Base-by-base conservation (phyloP, 2,797 vertebrate species). In the Emys orbicularis region DNA sequence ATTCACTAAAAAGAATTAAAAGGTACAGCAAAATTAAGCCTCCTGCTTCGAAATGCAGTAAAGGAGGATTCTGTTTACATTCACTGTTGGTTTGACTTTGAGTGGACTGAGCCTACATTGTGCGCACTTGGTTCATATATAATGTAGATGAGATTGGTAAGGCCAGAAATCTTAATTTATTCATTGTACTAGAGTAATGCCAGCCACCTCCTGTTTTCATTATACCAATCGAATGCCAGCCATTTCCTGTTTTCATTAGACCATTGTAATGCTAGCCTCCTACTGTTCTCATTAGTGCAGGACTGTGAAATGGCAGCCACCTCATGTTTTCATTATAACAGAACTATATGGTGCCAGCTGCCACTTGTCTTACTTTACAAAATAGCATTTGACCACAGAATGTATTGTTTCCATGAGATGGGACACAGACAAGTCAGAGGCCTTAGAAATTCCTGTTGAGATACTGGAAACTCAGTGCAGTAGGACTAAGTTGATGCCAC, bases 201-300 rank as follows among this genome's bases (percentile, higher is more conserved):
- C 97, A 98, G 82, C 97, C 97, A 98, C 98, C 98, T 98, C 98
- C 98, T 98, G 98, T 97, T 98, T 98, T 98, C 98, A 98, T 98
- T 98, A 98, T 93, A 97, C 98, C 98, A 98, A 77, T 97, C 97
- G 98, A 98, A 98, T 98, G 97, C 97, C 98, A 98, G 96, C 97
- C 97, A 98, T 98, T 98, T 98, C 98, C 98, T 98, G 98, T 98
- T 98, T 98, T 98, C 98, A 98, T 98, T 98, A 98, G 97, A 98
- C 98, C 97, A 98, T 98, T 98, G 98, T 98, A 97, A 98, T 98
- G 96, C 94, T 97, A 96, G 98, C 72, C 95, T 98, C 98, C 98
- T 96, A 98, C 98, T 98, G 98, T 98, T 98, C 98, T 98, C 98
- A 98, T 98, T 98, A 98, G 98, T 98, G 98, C 98, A 98, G 98